Percentiles rank a stretch among this genome's conserved stretches.
Evolutionary conservation across 2,797 vertebrate genomes (phyloP).

Genomic region (Euthynnus affinis): DNA sequence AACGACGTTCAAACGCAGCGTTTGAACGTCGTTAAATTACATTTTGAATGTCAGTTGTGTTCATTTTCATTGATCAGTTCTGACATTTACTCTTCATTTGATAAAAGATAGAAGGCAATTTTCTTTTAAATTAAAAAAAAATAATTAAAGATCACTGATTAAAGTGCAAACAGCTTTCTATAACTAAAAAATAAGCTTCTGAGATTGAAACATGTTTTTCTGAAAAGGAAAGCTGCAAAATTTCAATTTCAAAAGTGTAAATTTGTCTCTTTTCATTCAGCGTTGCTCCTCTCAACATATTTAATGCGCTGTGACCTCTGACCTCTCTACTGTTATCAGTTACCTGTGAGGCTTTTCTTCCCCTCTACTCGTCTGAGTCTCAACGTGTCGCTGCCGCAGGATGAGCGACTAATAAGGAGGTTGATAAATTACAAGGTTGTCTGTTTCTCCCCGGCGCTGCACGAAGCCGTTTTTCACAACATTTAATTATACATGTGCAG

Average conservation of each 20-base stretch:
- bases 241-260: not conserved
- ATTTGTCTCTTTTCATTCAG: not conserved
- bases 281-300: not conserved
- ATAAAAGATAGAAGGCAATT: too few relatives aligned
- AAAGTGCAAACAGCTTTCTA: too few relatives aligned
- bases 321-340: not conserved
- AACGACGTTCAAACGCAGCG: too few relatives aligned
- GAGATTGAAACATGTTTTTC: not conserved
- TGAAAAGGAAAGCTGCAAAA: not conserved
- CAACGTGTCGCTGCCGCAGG: not conserved
- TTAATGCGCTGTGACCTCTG: not conserved
- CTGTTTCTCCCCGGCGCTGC: not conserved
- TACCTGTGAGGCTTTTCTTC: not conserved
- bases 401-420: too few relatives aligned
- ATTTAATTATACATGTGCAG: conserved; percentile 11
- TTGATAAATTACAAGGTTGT: conserved; percentile 10
- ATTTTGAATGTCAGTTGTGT: too few relatives aligned
- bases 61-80: too few relatives aligned
- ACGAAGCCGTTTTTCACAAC: not conserved
- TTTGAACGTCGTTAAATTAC: too few relatives aligned
- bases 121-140: not conserved
- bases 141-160: not conserved
- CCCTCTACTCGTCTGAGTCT: not conserved
- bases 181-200: too few relatives aligned
- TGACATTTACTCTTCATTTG: too few relatives aligned